Evolutionary conservation across 2,113 vertebrate genomes (phyloP), one percentile per base, ranked within the genome.

Genomic region (Murina feae): DNA sequence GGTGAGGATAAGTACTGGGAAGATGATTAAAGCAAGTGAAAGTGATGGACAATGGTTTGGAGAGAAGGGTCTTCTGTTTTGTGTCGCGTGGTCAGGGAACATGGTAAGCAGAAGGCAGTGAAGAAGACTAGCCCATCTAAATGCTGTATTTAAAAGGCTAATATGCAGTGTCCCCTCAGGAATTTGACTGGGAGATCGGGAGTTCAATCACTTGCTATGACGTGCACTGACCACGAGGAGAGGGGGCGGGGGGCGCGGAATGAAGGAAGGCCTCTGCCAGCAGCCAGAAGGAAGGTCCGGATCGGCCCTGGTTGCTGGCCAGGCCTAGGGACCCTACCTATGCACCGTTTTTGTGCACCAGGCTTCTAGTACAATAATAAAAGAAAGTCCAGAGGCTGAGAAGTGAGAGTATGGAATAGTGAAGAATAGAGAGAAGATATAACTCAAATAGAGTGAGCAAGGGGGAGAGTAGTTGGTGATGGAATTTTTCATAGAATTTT

Each of bases 1-100:
- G 91, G 75, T 94, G 83, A 97, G 44, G 76, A 85, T 95, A 89
- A 96, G 91, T 96, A 69, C 44, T 83, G 42, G 91, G 88, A 93
- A 97, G 66, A 69, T 89, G 39, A 93, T 78, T 87, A 72, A 96
- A 91, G 20, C 47, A 91, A 80, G 85, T 47, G 66, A 63, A 95
- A 87, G 86, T 66, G 49, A 47, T 32, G 87, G 95, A 86, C 49
- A 82, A 95, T 71, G 53, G 47, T 39, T 39, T 47, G 32, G 68
- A 30, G 71, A 71, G 72, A 90, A 88, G 18, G 69, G 42, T 55
- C 28, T 44, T 91, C 32, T 63, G 3, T 74, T 74, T 92, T 51
- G 47, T 83, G 4, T 47, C 16, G 58, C 28, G n/a, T 93, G 44
- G 11, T 76, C 28, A 68, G 79, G 68, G 37, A 91, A 30, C 68